Percentiles rank a stretch among this genome's conserved stretches.
Evolutionary conservation across 2,888 invertebrate species (phyloP).

Genomic region (Drosophila mulleri): DNA sequence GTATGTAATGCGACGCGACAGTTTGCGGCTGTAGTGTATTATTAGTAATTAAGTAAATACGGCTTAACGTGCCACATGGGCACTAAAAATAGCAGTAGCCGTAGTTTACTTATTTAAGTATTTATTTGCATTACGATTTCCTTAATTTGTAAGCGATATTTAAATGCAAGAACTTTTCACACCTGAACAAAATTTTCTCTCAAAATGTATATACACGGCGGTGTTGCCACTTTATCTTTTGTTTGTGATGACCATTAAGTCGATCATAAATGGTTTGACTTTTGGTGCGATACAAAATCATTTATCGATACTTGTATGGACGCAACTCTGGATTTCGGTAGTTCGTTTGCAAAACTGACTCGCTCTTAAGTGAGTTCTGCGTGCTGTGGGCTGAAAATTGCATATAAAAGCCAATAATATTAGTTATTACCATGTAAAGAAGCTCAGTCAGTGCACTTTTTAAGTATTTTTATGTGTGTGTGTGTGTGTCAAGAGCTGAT

Average conservation of each 20-base stretch:
- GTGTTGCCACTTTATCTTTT: conserved; percentile 50
- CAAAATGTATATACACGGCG: conserved; percentile 70
- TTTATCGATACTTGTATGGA: conserved; percentile 31
- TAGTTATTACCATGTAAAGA: conserved; percentile 65
- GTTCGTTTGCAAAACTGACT: conserved; percentile 47
- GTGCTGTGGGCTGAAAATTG: conserved; percentile 62
- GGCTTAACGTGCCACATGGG: conserved; percentile 27
- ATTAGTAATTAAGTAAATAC: conserved; percentile 33
- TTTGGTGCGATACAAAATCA: conserved; percentile 16
- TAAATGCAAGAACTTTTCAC: conserved; percentile 56
- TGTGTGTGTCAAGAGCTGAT: conserved; percentile 33
- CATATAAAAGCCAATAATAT: conserved; percentile 63
- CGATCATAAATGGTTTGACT: conserved; percentile 23
- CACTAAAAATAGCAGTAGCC: not conserved
- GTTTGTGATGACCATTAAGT: conserved; percentile 27
- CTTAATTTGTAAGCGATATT: conserved; percentile 21
- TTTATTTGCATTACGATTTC: conserved; percentile 14
- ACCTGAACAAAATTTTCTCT: conserved; percentile 70
- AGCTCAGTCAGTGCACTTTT: conserved; percentile 37
- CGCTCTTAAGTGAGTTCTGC: conserved; percentile 55
- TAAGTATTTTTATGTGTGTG: conserved; percentile 32
- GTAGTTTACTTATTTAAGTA: not conserved
- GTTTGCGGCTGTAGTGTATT: conserved; percentile 51
- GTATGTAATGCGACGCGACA: conserved; percentile 72
- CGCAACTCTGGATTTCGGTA: conserved; percentile 34